Evolutionary conservation across 2,797 vertebrate genomes (phyloP).

Genomic region (Antrozous pallidus): DNA sequence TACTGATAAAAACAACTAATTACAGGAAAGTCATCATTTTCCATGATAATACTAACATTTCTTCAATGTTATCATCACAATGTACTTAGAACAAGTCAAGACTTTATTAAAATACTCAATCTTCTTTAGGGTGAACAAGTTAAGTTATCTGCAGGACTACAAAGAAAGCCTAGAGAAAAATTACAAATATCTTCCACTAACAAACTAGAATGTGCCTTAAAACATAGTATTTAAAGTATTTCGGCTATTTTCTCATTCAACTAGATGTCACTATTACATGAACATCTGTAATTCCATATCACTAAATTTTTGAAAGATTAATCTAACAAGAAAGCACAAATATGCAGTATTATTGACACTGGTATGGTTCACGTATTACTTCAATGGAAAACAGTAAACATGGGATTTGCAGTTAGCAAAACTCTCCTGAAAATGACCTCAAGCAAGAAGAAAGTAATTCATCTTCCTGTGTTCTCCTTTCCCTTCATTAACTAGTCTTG

Average conservation of each 20-base stretch:
- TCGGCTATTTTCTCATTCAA: not conserved
- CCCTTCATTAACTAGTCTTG: not conserved
- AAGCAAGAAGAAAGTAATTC: not conserved
- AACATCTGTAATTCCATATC: not conserved
- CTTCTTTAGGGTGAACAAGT: constrained; percentile 58
- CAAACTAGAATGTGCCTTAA: not conserved
- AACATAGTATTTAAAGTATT: not conserved
- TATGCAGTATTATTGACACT: not conserved
- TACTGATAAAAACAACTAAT: constrained; percentile 47
- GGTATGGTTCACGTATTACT: not conserved
- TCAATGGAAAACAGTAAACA: not conserved
- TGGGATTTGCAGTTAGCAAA: not conserved
- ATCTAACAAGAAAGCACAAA: not conserved
- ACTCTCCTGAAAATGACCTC: not conserved
- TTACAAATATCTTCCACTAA: constrained; percentile 11
- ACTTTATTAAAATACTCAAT: constrained; percentile 73
- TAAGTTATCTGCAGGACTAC: constrained; percentile 38
- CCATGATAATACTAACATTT: constrained; percentile 5
- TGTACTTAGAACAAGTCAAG: constrained; percentile 41
- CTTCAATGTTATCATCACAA: constrained; percentile 39
- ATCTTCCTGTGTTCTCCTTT: not conserved
- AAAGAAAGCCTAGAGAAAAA: constrained; percentile 39
- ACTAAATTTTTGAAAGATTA: not conserved
- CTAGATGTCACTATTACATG: not conserved
- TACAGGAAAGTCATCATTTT: not conserved